Percentiles rank a stretch among this genome's conserved stretches.
Conservation (phyloP, 2,113 vertebrate genomes). For the Ardeotis arabs region DNA sequence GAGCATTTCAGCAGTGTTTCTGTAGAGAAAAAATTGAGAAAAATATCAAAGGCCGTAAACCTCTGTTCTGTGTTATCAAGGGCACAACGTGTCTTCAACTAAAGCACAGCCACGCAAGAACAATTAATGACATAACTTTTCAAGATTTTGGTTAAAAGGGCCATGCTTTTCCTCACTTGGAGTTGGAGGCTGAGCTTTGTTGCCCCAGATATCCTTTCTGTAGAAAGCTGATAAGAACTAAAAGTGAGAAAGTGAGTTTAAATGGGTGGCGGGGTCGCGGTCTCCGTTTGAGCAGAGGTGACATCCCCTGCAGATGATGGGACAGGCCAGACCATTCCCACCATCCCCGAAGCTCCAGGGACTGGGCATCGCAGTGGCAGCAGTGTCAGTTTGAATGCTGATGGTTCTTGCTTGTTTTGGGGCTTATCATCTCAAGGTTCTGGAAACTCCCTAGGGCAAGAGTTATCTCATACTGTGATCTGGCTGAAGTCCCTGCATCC, state of each 20-base stretch:
- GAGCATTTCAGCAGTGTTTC: not conserved
- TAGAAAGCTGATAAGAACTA: not conserved
- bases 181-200: not conserved
- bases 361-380: accelerated
- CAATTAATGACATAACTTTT: not conserved
- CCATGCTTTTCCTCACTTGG: not conserved
- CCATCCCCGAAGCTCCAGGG: accelerated
- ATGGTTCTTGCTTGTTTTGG: not conserved
- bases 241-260: accelerated
- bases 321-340: accelerated
- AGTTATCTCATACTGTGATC: too few relatives aligned
- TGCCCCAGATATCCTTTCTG: not conserved
- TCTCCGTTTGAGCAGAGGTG: not conserved
- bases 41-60: not conserved
- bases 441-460: not conserved
- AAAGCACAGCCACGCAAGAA: too few relatives aligned
- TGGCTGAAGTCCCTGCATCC: too few relatives aligned
- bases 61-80: not conserved
- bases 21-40: not conserved
- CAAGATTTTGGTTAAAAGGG: not conserved
- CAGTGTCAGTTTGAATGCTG: not conserved
- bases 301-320: too few relatives aligned
- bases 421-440: not conserved
- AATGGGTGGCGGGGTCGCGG: accelerated
- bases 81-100: not conserved